A percentile compares a stretch with the other conserved stretches of the same genome.
These are phyloP conservation scores for Xanthia icteritia DNA, from an alignment of 2,888 invertebrate genomes.

Conservation along the genomic window DNA sequence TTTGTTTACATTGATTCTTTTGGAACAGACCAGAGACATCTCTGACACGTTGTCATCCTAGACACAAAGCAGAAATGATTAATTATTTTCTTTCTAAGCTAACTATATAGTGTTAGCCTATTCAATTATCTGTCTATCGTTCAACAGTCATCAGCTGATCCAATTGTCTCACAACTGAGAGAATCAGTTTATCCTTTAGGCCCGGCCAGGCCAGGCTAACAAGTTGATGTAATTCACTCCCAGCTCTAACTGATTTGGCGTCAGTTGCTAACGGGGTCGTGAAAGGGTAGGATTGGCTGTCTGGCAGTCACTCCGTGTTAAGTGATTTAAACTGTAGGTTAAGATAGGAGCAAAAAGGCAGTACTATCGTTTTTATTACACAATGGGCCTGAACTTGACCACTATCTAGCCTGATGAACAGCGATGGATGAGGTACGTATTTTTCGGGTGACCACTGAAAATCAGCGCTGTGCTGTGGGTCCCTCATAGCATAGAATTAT, in stretches of 20 bases:
- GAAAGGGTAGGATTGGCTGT: background rate
- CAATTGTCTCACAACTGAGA: slow-evolving; percentile 28
- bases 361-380: too few relatives aligned
- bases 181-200: slow-evolving; percentile 35
- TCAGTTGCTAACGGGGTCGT: slow-evolving; percentile 39
- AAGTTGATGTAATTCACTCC: slow-evolving; percentile 40
- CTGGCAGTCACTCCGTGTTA: background rate
- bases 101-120: background rate
- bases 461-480: too few relatives aligned
- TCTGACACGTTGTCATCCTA: background rate
- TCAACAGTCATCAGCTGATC: slow-evolving; percentile 27
- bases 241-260: slow-evolving; percentile 37
- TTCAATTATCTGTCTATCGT: background rate
- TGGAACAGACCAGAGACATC: background rate
- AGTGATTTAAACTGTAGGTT: background rate
- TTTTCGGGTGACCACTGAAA: too few relatives aligned
- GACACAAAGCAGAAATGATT: background rate
- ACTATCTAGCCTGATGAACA: too few relatives aligned
- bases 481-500: too few relatives aligned
- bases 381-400: too few relatives aligned
- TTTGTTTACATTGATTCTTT: too few relatives aligned
- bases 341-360: too few relatives aligned
- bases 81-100: background rate
- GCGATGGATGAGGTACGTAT: too few relatives aligned
- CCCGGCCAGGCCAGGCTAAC: slow-evolving; percentile 27